These are phyloP conservation scores for Oscheius myriophilus DNA, from an alignment of 2,888 invertebrate species.

Conservation along the genomic window DNA sequence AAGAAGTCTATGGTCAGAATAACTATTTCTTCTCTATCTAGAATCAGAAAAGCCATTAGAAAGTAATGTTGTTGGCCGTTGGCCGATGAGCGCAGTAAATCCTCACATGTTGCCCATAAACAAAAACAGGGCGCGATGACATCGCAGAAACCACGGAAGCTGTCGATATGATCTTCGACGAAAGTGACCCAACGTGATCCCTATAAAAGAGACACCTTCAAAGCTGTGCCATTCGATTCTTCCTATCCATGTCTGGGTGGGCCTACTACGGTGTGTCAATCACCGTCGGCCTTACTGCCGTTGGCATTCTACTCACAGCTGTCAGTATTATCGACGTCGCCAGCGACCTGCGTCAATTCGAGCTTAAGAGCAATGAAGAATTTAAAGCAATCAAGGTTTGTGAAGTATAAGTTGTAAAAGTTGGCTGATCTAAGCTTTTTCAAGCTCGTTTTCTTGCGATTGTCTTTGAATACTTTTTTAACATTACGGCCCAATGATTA, in stretches of 20 bases:
- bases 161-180: no score
- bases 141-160: no score
- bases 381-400: slow-evolving; percentile 9
- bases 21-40: no score
- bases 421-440: not conserved
- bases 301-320: slow-evolving; percentile 11
- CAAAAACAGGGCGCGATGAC: no score
- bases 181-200: not conserved
- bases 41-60: no score
- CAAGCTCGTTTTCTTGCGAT: no score
- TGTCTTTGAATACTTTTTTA: no score
- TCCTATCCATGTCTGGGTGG: slow-evolving; percentile 17
- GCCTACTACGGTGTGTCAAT: slow-evolving; percentile 15
- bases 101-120: no score
- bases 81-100: no score
- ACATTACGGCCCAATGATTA: no score
- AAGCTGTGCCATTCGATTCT: not conserved
- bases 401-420: not conserved
- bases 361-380: not conserved
- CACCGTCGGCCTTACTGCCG: not conserved
- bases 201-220: not conserved
- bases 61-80: no score
- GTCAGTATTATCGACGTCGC: slow-evolving; percentile 5
- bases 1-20: no score
- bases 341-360: slow-evolving; percentile 11